phyloP scores from a whole-genome alignment of 2,888 invertebrate species.

The Clivina fossor region DNA sequence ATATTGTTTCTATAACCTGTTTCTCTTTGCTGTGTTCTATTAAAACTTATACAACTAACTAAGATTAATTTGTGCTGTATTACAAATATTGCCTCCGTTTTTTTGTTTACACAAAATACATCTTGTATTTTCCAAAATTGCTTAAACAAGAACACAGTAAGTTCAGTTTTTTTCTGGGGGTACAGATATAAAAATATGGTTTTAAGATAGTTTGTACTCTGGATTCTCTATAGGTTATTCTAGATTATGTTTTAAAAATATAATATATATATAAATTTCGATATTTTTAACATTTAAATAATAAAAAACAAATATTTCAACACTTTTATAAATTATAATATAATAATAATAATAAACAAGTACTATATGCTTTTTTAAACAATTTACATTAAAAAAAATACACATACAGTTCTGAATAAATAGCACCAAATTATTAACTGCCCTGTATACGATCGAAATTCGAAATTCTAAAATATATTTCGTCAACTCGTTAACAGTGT shows the following conservation, averaged over 20 bases:
- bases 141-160: constrained; percentile 13
- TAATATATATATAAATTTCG: constrained; percentile 23
- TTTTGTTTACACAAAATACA: constrained; percentile 17
- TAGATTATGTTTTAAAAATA: constrained; percentile 22
- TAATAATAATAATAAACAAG: constrained; percentile 32
- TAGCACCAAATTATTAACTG: constrained; percentile 33
- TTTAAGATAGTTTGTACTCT: constrained; percentile 28
- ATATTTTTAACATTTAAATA: constrained; percentile 32
- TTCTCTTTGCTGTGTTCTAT: constrained; percentile 11
- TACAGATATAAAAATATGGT: constrained; percentile 25
- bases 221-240: constrained; percentile 24
- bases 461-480: too few relatives aligned
- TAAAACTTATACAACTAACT: constrained; percentile 18
- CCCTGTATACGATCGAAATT: too few relatives aligned
- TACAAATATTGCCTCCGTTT: constrained; percentile 15
- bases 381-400: constrained; percentile 30
- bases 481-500: too few relatives aligned
- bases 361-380: constrained; percentile 30
- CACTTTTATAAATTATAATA: constrained; percentile 33
- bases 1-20: constrained; percentile 5
- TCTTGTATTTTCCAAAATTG: too few relatives aligned
- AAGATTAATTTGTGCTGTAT: constrained; percentile 18
- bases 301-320: constrained; percentile 33
- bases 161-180: too few relatives aligned
- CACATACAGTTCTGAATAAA: constrained; percentile 30